Evolutionary conservation across 2,797 vertebrate genomes (phyloP), one percentile per base, ranked within the genome.

Genomic region (Fringilla coelebs): DNA sequence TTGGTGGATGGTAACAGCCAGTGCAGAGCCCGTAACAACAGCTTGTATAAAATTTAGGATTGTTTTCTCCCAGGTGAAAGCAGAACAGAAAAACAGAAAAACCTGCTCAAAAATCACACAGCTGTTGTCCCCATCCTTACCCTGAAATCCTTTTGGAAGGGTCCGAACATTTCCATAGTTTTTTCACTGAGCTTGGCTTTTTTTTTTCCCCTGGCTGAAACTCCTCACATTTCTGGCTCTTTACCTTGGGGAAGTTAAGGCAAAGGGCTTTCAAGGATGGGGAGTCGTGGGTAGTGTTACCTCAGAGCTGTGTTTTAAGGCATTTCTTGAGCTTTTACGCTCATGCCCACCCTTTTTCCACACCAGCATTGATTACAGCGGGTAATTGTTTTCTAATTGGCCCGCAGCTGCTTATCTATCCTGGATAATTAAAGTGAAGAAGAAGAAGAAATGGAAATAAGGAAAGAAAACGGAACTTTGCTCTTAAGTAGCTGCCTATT

Each of bases 381-480:
- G 68, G 88, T 97, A 97, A 97, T 97, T 97, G 97, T 97, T 97
- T 97, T 97, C 96, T 96, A 97, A 97, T 97, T 97, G 97, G 88
- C 86, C 94, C 63, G 18, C 86, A 97, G 94, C 89, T 95, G 92
- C 93, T 97, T 97, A 97, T 97, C 97, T 96, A 96, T 90, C 92
- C 92, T 54, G 89, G 94, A 95, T 97, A 98, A 98, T 97, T 97
- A 97, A 97, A 96, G 78, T 25, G 60, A 94, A 94, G 85, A 94
- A 95, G 61, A 57, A 78, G 62, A 58, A 78, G 62, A 58, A 78
- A 80, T 68, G 90, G 66, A 89, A 97, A 96, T 89, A 91, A 94
- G 84, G 66, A 74, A 87, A 93, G 85, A 90, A 95, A 93, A 88
- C 2, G 9, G 89, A 96, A 96, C 84, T 95, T 96, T 93, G 89